Base-by-base conservation (phyloP, 2,888 invertebrate species). In the Apeira syringaria region DNA sequence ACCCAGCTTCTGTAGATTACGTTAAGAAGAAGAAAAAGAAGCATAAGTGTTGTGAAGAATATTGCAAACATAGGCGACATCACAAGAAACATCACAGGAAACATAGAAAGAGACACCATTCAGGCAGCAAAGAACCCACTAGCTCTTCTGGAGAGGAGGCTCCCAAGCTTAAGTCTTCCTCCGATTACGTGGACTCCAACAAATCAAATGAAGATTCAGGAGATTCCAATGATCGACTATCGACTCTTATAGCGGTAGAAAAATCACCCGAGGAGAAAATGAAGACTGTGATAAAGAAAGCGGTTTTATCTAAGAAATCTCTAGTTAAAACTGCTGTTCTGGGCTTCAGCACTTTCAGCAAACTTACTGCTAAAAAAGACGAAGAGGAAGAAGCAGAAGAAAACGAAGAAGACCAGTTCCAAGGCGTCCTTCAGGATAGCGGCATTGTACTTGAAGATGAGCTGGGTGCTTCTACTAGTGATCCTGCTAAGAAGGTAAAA, bases 71-170 rank as follows among this genome's bases (percentile, higher is more conserved):
- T 56, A 91, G 93, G 43, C 91, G 92, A 45, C 95, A 95, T 64
- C 95, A 95, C 59, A 95, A 95, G 75, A 96, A 95, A 70, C 93
- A 92, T 47, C 94, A 95, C 63, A 92, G 93, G 56, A 95, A 95
- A 79, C 95, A 95, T 64, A 93, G 94, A 74, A 95, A 94, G 67
- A 92, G 94, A 68, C 93, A 95, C 77, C 92, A 94, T 41, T 89
- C 89, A 0, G 76, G 76, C 40, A 76, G 80, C 56, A 89, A 88
- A 62, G 90, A 90, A 38, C 87, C 78, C 28, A 88, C 88, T 1
- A 86, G 91, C 43, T 90, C 90, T 3, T 90, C 90, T 0, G 86
- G 86, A 5, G 90, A 92, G 28, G 92, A 91, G 55, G 86, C 89
- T 26, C 73, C 80, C 20, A 74, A 70, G 56, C 74, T 68, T 18